Evolutionary conservation across 2,888 invertebrate species (phyloP), one percentile per base, ranked within the genome.

Genomic region (Steromphala cineraria): DNA sequence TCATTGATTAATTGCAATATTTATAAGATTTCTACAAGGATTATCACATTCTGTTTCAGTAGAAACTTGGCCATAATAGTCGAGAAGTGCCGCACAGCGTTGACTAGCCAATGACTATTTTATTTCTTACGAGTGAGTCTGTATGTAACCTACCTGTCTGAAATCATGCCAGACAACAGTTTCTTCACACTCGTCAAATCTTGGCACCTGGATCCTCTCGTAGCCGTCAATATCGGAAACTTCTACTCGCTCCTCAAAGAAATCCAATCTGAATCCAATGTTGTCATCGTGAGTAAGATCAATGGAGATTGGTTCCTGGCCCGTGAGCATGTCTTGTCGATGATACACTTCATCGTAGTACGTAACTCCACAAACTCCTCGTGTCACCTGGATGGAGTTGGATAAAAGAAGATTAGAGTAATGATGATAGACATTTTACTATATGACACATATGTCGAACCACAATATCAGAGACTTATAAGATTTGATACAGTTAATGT

Each of bases 121-220:
- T n/a, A n/a, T n/a, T n/a, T n/a, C n/a, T n/a, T n/a, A n/a, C n/a
- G n/a, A n/a, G n/a, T n/a, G n/a, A n/a, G n/a, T n/a, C n/a, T 3
- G 36, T 36, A 5, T 36, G 36, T 46, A 46, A 93, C 94, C 91
- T 91, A 95, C 95, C 87, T 95, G 95, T 86, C 96, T 96, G 93
- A 99, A 99, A 94, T 99, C 98, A 90, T 99, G 98, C 88, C 98
- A 96, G 92, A 98, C 98, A 84, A 97, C 95, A 79, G 98, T 97
- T 71, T 95, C 95, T 53, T 96, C 95, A 0, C 97, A 97, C 86
- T 96, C 96, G 84, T 95, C 95, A 91, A 97, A 97, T 55, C 85
- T 81, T 13, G 92, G 92, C 8, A 98, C 97, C 89, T 96, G 95
- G 88, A 99, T 97, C 93, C 96, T 96, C 93, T 98, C 97, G 91